Conservation (phyloP, 30 jellyfish, hydroid and myxozoan species). For the Aurelia coerulea region DNA sequence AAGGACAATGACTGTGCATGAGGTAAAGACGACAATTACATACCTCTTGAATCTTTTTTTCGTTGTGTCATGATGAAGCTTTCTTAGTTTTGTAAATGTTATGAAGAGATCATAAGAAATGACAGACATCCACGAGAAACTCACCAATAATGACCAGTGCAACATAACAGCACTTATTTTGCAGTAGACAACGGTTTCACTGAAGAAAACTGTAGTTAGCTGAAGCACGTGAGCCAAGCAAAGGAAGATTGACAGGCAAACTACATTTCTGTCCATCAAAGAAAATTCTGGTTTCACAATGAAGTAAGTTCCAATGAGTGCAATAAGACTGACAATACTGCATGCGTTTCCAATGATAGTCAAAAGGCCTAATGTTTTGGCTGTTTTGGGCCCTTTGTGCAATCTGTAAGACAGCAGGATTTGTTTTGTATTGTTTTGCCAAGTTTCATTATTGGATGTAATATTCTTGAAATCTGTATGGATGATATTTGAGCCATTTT, state of each 20-base stretch:
- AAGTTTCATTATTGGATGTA: too few species aligned
- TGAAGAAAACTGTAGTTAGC: neutral
- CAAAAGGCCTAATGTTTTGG: neutral
- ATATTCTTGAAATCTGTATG: too few species aligned
- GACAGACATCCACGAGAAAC: constrained; percentile 52
- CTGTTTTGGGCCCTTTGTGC: neutral
- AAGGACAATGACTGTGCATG: neutral
- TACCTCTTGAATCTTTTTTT: constrained; percentile 16
- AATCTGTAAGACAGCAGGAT: neutral
- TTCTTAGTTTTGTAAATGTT: constrained; percentile 32
- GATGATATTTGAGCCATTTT: too few species aligned
- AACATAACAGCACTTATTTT: constrained; percentile 39
- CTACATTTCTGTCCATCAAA: constrained; percentile 23
- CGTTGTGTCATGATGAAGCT: neutral
- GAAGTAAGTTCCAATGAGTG: neutral
- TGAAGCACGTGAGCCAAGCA: constrained; percentile 28
- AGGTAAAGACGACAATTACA: neutral
- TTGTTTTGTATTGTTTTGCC: neutral
- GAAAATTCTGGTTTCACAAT: constrained; percentile 6
- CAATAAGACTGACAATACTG: constrained; percentile 16
- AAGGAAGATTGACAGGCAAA: constrained; percentile 17
- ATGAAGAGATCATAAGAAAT: constrained; percentile 51
- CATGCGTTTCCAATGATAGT: constrained; percentile 29
- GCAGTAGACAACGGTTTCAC: constrained; percentile 7
- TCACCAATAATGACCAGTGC: constrained; percentile 54